phyloP scores from a whole-genome alignment of 2,888 invertebrate genomes.

The Agonum fuliginosum region DNA sequence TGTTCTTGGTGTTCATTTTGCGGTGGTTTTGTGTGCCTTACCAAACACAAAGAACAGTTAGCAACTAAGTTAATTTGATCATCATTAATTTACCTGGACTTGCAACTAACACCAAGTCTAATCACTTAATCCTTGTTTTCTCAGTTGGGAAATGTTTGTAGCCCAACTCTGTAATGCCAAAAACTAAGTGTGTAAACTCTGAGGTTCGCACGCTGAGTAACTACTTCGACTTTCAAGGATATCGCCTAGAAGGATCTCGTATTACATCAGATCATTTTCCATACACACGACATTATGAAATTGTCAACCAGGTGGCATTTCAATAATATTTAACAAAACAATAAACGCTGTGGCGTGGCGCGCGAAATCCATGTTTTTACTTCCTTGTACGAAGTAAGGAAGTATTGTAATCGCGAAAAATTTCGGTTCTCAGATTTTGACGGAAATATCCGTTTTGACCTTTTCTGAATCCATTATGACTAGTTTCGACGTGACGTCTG shows the following conservation, averaged over 20 bases:
- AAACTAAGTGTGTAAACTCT: constrained; percentile 45
- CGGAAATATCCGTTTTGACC: too few species aligned
- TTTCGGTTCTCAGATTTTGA: too few species aligned
- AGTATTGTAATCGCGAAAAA: too few species aligned
- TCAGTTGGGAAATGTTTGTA: constrained; percentile 46
- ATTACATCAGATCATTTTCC: too few species aligned
- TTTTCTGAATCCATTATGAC: too few species aligned
- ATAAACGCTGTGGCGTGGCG: too few species aligned
- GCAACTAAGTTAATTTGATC: constrained; percentile 51
- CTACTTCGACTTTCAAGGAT: constrained; percentile 32
- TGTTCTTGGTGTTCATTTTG: not conserved
- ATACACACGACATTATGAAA: too few species aligned
- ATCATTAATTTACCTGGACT: constrained; percentile 57
- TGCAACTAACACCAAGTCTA: constrained; percentile 49
- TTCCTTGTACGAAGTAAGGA: too few species aligned
- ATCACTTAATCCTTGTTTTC: constrained; percentile 48
- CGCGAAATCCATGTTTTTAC: too few species aligned
- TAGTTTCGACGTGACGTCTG: too few species aligned
- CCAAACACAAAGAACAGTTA: constrained; percentile 43
- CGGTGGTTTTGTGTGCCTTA: constrained; percentile 27
- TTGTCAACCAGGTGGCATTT: too few species aligned
- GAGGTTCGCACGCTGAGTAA: constrained; percentile 38
- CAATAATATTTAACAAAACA: too few species aligned
- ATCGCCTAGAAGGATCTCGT: constrained; percentile 2
- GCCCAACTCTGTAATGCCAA: constrained; percentile 39